phyloP scores from a whole-genome alignment of 2,888 invertebrate genomes.

The Acheta domesticus region DNA sequence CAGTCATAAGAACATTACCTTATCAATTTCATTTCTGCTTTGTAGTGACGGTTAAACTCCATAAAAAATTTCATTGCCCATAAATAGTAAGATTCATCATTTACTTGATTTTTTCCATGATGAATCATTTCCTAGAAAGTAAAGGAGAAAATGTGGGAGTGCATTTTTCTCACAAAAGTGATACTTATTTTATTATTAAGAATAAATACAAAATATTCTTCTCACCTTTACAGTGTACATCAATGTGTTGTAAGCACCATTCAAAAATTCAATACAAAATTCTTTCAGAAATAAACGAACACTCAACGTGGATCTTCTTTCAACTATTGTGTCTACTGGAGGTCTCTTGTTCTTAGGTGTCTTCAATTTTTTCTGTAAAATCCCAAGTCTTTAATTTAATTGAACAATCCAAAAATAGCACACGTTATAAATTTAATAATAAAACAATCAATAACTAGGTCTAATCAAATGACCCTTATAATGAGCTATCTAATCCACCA shows the following conservation, averaged over 20 bases:
- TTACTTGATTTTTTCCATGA: conserved; percentile 61
- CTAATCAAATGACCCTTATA: no score
- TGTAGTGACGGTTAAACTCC: conserved; percentile 90
- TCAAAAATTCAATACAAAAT: conserved; percentile 89
- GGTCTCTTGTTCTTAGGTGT: conserved; percentile 70
- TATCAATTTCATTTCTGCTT: conserved; percentile 82
- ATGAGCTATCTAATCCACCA: no score
- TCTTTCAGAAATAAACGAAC: conserved; percentile 87
- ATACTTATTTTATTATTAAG: not conserved
- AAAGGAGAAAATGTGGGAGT: not conserved
- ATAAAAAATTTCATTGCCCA: conserved; percentile 95
- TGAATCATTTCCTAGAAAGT: conserved; percentile 48
- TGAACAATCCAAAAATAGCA: no score
- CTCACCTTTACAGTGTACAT: conserved; percentile 84
- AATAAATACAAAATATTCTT: conserved; percentile 43
- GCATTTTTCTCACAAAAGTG: not conserved
- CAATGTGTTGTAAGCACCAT: conserved; percentile 87
- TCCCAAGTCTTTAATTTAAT: no score
- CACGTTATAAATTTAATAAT: no score
- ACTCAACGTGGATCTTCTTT: conserved; percentile 81
- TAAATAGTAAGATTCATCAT: conserved; percentile 91
- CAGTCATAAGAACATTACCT: conserved; percentile 57
- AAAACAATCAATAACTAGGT: no score
- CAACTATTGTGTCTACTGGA: conserved; percentile 58
- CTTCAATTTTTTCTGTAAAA: conserved; percentile 54